A percentile compares a stretch with the other conserved stretches of the same genome.
Evolutionary conservation across 2,888 invertebrate genomes (phyloP).

Genomic region (Parnassius smintheus): DNA sequence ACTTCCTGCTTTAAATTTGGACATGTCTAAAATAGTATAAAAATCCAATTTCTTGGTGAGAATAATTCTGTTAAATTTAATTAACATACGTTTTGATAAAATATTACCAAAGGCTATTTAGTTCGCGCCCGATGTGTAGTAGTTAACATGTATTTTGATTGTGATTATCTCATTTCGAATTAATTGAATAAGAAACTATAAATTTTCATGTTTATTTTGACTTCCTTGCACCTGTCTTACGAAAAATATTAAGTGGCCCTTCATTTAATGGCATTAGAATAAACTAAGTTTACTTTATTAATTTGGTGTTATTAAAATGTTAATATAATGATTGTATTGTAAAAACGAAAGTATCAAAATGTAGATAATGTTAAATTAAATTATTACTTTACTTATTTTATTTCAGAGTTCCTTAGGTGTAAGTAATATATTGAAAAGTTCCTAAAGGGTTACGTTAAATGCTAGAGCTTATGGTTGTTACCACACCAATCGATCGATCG

Average conservation of each 20-base stretch:
- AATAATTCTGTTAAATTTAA: constrained; percentile 27
- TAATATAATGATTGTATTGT: background rate
- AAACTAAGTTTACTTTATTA: constrained; percentile 14
- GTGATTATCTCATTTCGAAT: constrained; percentile 25
- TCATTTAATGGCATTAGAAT: constrained; percentile 1
- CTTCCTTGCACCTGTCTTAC: constrained; percentile 27
- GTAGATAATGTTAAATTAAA: too few species aligned
- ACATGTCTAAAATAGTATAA: constrained; percentile 17
- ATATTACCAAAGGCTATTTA: constrained; percentile 14
- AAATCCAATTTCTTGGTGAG: constrained; percentile 26
- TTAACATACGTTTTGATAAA: constrained; percentile 18
- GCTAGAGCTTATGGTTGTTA: too few species aligned
- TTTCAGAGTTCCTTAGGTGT: too few species aligned
- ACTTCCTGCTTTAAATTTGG: constrained; percentile 21
- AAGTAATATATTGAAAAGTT: too few species aligned
- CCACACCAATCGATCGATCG: too few species aligned
- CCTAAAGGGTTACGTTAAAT: too few species aligned
- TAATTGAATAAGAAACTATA: constrained; percentile 26
- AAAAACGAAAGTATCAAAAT: too few species aligned
- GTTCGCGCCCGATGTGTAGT: constrained; percentile 14
- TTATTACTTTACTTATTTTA: too few species aligned
- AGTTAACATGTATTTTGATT: constrained; percentile 18
- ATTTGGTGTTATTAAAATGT: background rate
- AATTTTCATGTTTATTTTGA: constrained; percentile 24
- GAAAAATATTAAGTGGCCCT: constrained; percentile 1